Evolutionary conservation across 1,140 invertebrate species (phyloP), one percentile per base, ranked within the genome.

Genomic region (Brachionus plicatilis): DNA sequence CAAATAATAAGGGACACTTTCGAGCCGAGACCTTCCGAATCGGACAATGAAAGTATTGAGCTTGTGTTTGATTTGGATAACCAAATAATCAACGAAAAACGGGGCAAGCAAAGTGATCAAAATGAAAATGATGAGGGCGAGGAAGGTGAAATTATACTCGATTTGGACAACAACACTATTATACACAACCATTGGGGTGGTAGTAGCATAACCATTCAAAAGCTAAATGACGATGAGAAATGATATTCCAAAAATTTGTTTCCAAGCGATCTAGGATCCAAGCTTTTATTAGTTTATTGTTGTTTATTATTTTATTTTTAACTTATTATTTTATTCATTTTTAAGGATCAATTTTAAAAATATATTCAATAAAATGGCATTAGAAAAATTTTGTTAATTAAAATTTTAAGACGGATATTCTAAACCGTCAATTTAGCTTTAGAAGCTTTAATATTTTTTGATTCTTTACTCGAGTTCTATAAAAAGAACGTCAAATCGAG

Each of bases 101-200:
- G 37, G 3, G 47, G 43, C 33, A 72, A 41, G 20, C 20, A 17
- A 20, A 37, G 33, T 33, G 17, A 72, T 20, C 33, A 20, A 11
- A 37, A 14, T 20, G 41, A 68, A n/a, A 27, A 29, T 27, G 27
- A 60, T 29, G 79, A 82, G 11, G 17, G 41, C 11, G 27, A 47
- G 27, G 79, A 65, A 12, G 33, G 50, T 68, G 79, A 82, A 20
- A 65, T 82, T 45, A 82, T 82, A 20, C 24, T 82, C 11, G 79
- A 82, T 65, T 82, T 82, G 53, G 65, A 82, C 27, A 82, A 68
- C 45, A 82, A 82, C 37, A 60, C 53, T n/a, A 60, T 82, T 43
- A 82, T 82, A 5, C 79, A 56, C n/a, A 47, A 80, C 24, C 53
- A 53, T 56, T 11, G 53, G 20, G 53, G n/a, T 24, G 17, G n/a